phyloP scores from a whole-genome alignment of 1,140 invertebrate species.

The Leptopilina clavipes region DNA sequence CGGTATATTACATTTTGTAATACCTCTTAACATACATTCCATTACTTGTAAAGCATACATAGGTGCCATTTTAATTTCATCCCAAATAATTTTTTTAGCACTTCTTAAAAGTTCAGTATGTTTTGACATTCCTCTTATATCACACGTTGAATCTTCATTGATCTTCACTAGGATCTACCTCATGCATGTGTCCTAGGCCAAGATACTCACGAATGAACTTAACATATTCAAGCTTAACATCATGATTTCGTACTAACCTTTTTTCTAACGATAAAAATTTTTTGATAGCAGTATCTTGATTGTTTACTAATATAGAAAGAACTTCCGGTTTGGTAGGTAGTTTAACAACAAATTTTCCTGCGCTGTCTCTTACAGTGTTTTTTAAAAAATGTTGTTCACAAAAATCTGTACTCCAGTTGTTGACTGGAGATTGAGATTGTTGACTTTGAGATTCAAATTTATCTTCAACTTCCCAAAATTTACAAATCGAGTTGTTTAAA shows the following conservation, averaged over 20 bases:
- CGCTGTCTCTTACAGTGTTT: background rate
- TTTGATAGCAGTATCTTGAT: slow-evolving; percentile 43
- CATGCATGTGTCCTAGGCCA: slow-evolving; percentile 63
- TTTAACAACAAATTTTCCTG: slow-evolving; percentile 36
- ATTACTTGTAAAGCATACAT: no score
- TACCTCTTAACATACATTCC: no score
- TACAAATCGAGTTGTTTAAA: slow-evolving; percentile 25
- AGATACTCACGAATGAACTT: slow-evolving; percentile 67
- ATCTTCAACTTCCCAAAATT: slow-evolving; percentile 14
- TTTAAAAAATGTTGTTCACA: slow-evolving; percentile 14
- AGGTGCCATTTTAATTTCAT: no score
- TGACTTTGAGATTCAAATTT: slow-evolving; percentile 21
- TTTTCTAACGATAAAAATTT: slow-evolving; percentile 49
- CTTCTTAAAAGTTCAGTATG: no score
- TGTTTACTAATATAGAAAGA: slow-evolving; percentile 44
- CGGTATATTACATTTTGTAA: no score
- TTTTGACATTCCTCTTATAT: no score
- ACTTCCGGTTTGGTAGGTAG: slow-evolving; percentile 38
- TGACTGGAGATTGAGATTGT: background rate
- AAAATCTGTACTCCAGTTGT: slow-evolving; percentile 23
- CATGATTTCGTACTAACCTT: slow-evolving; percentile 42
- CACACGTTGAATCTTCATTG: no score
- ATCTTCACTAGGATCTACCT: background rate
- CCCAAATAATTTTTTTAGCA: no score
- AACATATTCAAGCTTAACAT: slow-evolving; percentile 56